phyloP scores from a whole-genome alignment of 2,113 vertebrate genomes.

The Morone saxatilis region DNA sequence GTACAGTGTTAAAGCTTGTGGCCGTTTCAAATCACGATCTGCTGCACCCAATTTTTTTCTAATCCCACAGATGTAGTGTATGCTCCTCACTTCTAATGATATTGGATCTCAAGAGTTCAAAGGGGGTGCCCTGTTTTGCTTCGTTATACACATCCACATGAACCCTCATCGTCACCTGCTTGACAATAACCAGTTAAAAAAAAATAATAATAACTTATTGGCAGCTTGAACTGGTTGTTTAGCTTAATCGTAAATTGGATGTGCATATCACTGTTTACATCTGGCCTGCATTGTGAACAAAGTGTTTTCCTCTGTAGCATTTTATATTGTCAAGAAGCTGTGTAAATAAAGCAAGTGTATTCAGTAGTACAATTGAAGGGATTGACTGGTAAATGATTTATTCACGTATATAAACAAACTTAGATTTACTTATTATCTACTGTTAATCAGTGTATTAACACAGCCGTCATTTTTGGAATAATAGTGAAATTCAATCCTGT shows the following conservation, averaged over 20 bases:
- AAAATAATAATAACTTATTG: too few relatives aligned
- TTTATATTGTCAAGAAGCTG: conserved; percentile 31
- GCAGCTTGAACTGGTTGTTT: too few relatives aligned
- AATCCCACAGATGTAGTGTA: neutral
- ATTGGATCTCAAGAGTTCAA: neutral
- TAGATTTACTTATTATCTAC: neutral
- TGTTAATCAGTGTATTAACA: neutral
- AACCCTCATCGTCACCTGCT: neutral
- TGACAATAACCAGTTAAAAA: neutral
- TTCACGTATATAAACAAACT: neutral
- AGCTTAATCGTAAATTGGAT: neutral
- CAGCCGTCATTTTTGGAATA: neutral
- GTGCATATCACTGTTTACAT: neutral
- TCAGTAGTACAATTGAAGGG: neutral
- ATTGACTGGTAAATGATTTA: too few relatives aligned
- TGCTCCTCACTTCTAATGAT: neutral
- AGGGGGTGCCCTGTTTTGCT: neutral
- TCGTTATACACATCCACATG: neutral
- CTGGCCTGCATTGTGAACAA: neutral
- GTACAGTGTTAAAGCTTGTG: neutral
- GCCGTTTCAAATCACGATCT: neutral
- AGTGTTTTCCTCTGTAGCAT: conserved; percentile 3
- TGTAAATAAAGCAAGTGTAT: neutral
- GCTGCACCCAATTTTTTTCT: neutral
- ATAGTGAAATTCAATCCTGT: neutral